These are phyloP conservation scores for Dicrurus megarhynchus DNA, from an alignment of 2,113 vertebrate species.

Conservation along the genomic window DNA sequence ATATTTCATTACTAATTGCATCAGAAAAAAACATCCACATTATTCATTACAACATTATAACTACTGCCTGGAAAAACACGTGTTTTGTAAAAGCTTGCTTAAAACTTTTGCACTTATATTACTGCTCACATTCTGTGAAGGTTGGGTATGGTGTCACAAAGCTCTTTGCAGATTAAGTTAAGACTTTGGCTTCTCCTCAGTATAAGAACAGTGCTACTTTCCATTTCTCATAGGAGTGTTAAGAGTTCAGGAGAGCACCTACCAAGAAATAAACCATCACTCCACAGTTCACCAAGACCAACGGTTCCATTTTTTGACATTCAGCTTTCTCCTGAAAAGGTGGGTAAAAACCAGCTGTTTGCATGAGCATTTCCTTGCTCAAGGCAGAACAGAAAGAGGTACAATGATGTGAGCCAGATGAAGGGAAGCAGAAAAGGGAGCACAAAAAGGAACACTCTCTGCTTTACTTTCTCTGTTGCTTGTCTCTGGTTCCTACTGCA, in stretches of 20 bases:
- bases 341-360: neutral
- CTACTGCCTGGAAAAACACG: neutral
- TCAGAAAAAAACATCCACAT: neutral
- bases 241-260: neutral
- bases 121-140: neutral
- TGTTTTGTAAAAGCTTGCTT: neutral
- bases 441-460: neutral
- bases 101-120: neutral
- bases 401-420: neutral
- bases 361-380: neutral
- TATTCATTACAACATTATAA: neutral
- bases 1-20: neutral
- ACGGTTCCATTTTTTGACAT: neutral
- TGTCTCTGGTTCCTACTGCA: neutral
- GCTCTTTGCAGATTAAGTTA: neutral
- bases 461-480: neutral
- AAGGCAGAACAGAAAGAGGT: neutral
- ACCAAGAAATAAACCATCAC: neutral
- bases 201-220: neutral
- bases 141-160: neutral
- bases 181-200: neutral
- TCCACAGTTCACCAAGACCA: neutral
- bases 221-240: neutral
- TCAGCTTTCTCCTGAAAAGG: neutral
- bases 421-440: neutral